Evolutionary conservation across 2,888 invertebrate genomes (phyloP).

Genomic region (Platycheirus rosarum): DNA sequence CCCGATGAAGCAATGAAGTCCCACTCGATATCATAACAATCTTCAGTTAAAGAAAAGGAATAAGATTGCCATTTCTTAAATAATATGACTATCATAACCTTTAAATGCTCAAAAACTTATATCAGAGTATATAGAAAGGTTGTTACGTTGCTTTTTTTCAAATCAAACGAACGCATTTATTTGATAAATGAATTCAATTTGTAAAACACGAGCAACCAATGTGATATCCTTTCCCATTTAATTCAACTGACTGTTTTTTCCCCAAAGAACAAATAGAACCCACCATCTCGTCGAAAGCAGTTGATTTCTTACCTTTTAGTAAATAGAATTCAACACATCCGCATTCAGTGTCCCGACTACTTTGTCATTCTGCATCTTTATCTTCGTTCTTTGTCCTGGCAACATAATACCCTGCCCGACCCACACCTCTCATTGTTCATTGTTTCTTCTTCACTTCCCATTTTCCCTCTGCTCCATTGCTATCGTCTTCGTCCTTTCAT

Average conservation of each 20-base stretch:
- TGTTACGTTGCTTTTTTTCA: slow-evolving; percentile 6
- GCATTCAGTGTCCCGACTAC: slow-evolving; percentile 38
- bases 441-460: not conserved
- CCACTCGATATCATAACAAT: too few relatives aligned
- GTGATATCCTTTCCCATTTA: slow-evolving; percentile 32
- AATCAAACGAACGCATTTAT: slow-evolving; percentile 26
- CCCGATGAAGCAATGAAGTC: too few relatives aligned
- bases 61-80: too few relatives aligned
- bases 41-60: too few relatives aligned
- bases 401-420: not conserved
- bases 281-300: slow-evolving; percentile 5
- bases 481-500: slow-evolving; percentile 9
- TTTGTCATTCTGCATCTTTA: slow-evolving; percentile 44
- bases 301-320: slow-evolving; percentile 48
- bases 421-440: not conserved
- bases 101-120: too few relatives aligned
- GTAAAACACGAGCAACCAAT: slow-evolving; percentile 34
- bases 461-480: not conserved
- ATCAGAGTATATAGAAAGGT: too few relatives aligned
- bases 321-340: slow-evolving; percentile 47
- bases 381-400: slow-evolving; percentile 16
- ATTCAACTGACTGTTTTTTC: slow-evolving; percentile 4
- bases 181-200: slow-evolving; percentile 38
- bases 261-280: not conserved
- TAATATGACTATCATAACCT: too few relatives aligned